phyloP scores from a whole-genome alignment of 92 coral and sea anemone genomes.

The Bergia puertoricense region DNA sequence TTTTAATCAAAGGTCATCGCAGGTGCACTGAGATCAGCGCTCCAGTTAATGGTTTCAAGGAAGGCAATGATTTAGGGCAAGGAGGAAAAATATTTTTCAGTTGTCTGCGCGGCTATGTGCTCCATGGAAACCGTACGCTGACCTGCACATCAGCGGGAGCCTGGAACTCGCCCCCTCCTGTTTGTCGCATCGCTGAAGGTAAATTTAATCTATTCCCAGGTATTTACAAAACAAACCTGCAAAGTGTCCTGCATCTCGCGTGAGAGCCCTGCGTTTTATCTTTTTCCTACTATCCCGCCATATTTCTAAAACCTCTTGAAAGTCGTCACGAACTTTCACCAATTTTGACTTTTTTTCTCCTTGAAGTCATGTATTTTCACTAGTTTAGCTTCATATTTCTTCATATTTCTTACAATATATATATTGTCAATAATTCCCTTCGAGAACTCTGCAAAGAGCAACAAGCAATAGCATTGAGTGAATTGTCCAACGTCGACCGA shows the following conservation, averaged over 20 bases:
- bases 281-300: not conserved
- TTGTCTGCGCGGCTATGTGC: not conserved
- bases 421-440: too few species aligned
- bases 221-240: too few species aligned
- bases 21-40: not conserved
- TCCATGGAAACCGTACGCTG: not conserved
- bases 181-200: constrained; percentile 2
- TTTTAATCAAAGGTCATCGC: not conserved
- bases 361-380: too few species aligned
- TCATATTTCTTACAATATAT: too few species aligned
- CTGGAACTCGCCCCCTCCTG: not conserved
- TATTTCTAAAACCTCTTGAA: not conserved
- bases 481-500: too few species aligned
- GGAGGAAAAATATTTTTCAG: not conserved
- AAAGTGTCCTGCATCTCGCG: not conserved
- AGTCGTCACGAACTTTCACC: not conserved
- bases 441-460: too few species aligned
- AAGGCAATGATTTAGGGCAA: not conserved
- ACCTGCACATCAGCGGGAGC: not conserved
- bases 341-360: not conserved
- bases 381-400: too few species aligned
- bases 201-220: not conserved
- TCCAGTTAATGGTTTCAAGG: not conserved
- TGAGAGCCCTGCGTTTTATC: not conserved
- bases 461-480: too few species aligned